Evolutionary conservation across 2,113 vertebrate genomes (phyloP).

Genomic region (Oncorhynchus keta): DNA sequence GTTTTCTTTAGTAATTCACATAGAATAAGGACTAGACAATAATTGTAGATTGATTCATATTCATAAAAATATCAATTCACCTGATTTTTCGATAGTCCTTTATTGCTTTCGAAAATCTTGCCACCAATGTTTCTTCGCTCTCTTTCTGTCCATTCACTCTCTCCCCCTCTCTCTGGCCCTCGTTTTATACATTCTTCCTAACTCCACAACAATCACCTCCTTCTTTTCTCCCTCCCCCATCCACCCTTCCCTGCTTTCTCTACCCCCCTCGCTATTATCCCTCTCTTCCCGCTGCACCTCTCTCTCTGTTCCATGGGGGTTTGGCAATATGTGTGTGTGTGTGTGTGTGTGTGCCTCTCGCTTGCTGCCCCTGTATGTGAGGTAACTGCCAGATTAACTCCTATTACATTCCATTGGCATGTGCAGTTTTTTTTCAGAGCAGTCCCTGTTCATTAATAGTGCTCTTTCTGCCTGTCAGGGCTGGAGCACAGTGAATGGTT

Average conservation of each 20-base stretch:
- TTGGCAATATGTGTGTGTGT: background rate
- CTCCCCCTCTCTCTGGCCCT: background rate
- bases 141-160: background rate
- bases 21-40: background rate
- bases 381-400: background rate
- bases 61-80: background rate
- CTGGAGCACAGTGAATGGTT: background rate
- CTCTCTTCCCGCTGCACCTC: background rate
- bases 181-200: conserved; percentile 4
- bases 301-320: conserved; percentile 1
- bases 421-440: background rate
- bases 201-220: conserved; percentile 10
- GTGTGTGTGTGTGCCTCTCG: background rate
- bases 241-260: background rate
- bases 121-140: background rate
- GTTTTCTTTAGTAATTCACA: background rate
- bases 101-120: background rate
- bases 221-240: conserved; percentile 13
- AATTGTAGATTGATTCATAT: background rate
- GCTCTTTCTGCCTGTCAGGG: background rate
- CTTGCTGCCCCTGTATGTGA: background rate
- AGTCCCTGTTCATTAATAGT: background rate
- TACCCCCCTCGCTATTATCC: background rate
- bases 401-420: conserved; percentile 4
- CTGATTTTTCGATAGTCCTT: background rate